Evolutionary conservation across 2,888 invertebrate genomes (phyloP).

Genomic region (Drosophila nr. fundita): DNA sequence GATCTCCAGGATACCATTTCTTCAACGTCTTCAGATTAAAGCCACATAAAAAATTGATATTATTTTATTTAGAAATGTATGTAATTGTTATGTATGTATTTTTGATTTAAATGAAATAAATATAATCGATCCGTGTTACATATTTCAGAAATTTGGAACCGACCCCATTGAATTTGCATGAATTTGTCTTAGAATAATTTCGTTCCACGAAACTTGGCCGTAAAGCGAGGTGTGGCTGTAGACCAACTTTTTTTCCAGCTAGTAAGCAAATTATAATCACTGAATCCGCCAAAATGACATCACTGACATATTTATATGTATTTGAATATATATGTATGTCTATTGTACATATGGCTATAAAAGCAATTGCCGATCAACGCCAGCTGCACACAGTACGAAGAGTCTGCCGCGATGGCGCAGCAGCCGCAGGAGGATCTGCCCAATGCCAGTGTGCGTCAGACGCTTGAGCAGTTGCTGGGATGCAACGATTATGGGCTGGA

Average conservation of each 20-base stretch:
- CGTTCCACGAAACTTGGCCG: too few species aligned
- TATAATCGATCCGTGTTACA: too few species aligned
- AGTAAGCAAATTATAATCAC: background rate
- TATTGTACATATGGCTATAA: conserved; percentile 3
- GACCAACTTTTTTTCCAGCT: background rate
- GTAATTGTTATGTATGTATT: too few species aligned
- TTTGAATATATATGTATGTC: background rate
- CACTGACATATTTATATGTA: background rate
- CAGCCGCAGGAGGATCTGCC: conserved; percentile 49
- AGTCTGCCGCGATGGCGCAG: conserved; percentile 6
- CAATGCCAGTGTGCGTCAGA: conserved; percentile 59
- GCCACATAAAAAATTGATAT: too few species aligned
- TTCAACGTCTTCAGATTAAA: too few species aligned
- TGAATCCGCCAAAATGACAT: background rate
- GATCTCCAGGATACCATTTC: too few species aligned
- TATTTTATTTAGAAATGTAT: too few species aligned
- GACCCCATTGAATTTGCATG: too few species aligned
- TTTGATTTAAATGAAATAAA: too few species aligned
- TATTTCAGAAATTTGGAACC: too few species aligned
- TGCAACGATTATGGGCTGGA: conserved; percentile 55
- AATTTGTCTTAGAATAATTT: too few species aligned
- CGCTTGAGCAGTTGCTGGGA: conserved; percentile 58
- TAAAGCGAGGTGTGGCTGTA: too few species aligned
- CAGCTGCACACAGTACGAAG: background rate
- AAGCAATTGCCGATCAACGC: background rate